Base-by-base conservation (phyloP, 2,888 invertebrate genomes). In the Aphrophora alni region DNA sequence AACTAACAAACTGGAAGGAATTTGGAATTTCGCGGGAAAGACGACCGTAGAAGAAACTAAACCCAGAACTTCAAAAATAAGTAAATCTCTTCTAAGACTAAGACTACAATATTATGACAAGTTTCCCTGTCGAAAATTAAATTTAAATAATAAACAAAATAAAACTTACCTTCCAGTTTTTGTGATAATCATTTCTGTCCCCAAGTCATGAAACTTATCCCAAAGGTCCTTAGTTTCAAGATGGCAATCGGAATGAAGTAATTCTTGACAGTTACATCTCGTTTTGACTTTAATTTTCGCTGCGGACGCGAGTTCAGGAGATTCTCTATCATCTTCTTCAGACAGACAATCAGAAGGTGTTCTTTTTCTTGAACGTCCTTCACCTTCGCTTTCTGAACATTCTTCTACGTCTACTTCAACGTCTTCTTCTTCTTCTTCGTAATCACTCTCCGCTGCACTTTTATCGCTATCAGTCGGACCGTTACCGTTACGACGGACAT, bases 121-220 rank as follows among this genome's bases (percentile, higher is more conserved):
- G n/a, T n/a, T n/a, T n/a, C n/a, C n/a, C n/a, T n/a, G n/a, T n/a
- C n/a, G n/a, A n/a, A n/a, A n/a, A n/a, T n/a, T n/a, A n/a, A n/a
- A n/a, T n/a, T n/a, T n/a, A n/a, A n/a, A n/a, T n/a, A n/a, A n/a
- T n/a, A n/a, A n/a, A n/a, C n/a, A n/a, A n/a, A n/a, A n/a, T n/a
- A n/a, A n/a, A 59, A 21, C 59, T 59, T 59, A 59, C 94, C 95
- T 91, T 87, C 95, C 95, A 82, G 94, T 94, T 88, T 95, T 95
- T 14, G 95, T 95, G 88, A 95, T 95, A 89, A 95, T 95, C 95
- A 95, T 95, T 89, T 95, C 95, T 0, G 95, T 95, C 38, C 94
- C 94, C 81, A 95, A 90, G 86, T 92, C 92, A 87, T 92, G 91
- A 89, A 95, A 95, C 88, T 95, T 94, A 88, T 94, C 93, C 95